These are phyloP conservation scores for Gnathonemus longibarbis DNA, from an alignment of 2,113 vertebrate species.

Conservation along the genomic window DNA sequence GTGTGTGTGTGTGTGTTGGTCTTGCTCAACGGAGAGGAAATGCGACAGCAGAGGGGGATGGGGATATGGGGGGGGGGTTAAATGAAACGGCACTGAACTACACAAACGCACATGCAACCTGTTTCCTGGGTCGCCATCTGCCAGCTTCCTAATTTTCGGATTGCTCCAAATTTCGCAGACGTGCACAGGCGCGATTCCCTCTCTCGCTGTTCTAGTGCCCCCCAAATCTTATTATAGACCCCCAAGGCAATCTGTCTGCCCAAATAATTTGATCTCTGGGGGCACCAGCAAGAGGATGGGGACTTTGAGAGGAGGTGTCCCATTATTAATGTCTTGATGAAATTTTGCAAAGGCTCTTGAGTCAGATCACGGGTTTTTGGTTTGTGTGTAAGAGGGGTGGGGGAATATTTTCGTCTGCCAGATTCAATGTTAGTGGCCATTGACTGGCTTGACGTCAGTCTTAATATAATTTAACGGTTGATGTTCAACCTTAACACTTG, in stretches of 20 bases:
- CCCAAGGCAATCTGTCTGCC: constrained; percentile 7
- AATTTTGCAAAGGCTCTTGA: not conserved
- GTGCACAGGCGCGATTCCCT: not conserved
- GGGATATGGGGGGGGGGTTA: not conserved
- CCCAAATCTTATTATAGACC: constrained; percentile 8
- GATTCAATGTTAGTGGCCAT: not conserved
- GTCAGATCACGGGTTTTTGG: not conserved
- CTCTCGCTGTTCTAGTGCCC: not conserved
- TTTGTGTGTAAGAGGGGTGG: not conserved
- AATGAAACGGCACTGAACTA: constrained; percentile 1
- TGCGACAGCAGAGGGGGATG: not conserved
- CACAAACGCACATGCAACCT: not conserved
- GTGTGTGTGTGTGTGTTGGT: not conserved
- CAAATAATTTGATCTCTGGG: not conserved
- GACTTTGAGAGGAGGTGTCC: not conserved
- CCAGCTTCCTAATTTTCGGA: not conserved
- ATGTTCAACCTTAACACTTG: not conserved
- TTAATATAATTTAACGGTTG: not conserved
- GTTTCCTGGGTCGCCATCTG: constrained; percentile 5
- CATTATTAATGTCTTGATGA: constrained; percentile 12
- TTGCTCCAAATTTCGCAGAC: not conserved
- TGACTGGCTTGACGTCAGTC: not conserved
- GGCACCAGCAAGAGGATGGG: not conserved
- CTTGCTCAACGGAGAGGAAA: not conserved
- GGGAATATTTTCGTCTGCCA: not conserved